Conservation (phyloP, 30 jellyfish, hydroid and myxozoan genomes). For the Rhopilema esculentum region DNA sequence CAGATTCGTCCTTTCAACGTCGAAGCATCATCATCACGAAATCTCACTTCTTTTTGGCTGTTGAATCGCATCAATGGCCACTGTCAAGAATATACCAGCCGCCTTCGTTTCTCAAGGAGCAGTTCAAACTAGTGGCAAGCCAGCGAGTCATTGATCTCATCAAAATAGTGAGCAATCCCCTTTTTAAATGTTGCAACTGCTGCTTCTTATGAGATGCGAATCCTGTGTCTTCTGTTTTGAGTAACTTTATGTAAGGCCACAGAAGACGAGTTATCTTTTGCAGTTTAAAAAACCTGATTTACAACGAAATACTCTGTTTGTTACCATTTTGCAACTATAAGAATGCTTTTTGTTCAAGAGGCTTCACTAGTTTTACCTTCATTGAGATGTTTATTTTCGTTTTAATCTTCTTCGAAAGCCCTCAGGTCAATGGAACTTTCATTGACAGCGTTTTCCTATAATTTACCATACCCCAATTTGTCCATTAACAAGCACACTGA, state of each 20-base stretch:
- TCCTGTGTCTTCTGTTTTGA: neutral
- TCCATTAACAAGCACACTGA: no score
- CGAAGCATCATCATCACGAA: conserved; percentile 66
- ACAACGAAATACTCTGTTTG: no score
- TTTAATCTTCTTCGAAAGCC: no score
- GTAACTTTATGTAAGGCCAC: neutral
- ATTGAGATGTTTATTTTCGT: no score
- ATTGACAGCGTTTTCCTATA: no score
- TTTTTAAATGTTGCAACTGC: no score
- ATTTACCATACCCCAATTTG: no score
- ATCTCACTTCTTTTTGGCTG: conserved; percentile 67
- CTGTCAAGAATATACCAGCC: conserved; percentile 83
- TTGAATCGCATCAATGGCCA: conserved; percentile 98
- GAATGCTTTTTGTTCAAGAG: no score
- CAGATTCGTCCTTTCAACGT: conserved; percentile 38
- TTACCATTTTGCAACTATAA: no score
- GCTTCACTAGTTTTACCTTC: no score
- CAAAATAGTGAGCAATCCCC: conserved; percentile 53
- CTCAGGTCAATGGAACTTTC: no score
- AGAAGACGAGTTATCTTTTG: neutral
- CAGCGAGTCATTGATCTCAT: conserved; percentile 71
- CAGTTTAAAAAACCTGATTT: no score
- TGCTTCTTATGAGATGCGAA: neutral
- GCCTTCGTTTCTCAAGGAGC: conserved; percentile 65
- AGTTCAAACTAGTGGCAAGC: conserved; percentile 32